A percentile compares a stretch with the other conserved stretches of the same genome.
phyloP scores from a whole-genome alignment of 2,888 invertebrate genomes.

The Sialis lutaria region DNA sequence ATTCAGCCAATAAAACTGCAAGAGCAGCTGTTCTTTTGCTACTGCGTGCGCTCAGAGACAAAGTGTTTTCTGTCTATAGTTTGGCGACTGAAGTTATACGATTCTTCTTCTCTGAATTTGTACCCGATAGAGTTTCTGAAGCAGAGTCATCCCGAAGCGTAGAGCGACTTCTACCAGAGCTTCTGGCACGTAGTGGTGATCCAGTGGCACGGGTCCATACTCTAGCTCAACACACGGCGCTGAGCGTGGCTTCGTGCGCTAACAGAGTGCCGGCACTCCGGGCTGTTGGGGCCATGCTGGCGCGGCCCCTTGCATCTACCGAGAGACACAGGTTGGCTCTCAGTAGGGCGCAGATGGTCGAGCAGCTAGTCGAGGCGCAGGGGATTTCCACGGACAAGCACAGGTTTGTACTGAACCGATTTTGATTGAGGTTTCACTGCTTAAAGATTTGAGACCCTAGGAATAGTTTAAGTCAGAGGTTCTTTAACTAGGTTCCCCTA shows the following conservation, averaged over 20 bases:
- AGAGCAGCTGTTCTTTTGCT: slow-evolving; percentile 63
- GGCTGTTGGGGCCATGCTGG: slow-evolving; percentile 66
- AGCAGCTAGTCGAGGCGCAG: slow-evolving; percentile 66
- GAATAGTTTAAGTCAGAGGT: background rate
- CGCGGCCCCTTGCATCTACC: slow-evolving; percentile 66
- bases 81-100: slow-evolving; percentile 67
- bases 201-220: slow-evolving; percentile 74
- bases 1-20: slow-evolving; percentile 61
- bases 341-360: slow-evolving; percentile 74
- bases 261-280: slow-evolving; percentile 58
- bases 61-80: slow-evolving; percentile 77
- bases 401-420: slow-evolving; percentile 31
- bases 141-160: slow-evolving; percentile 69
- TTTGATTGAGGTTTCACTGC: background rate
- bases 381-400: slow-evolving; percentile 78
- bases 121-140: slow-evolving; percentile 65
- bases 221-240: slow-evolving; percentile 71
- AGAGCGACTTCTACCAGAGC: slow-evolving; percentile 66
- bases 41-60: slow-evolving; percentile 67
- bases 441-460: too few relatives aligned
- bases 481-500: too few relatives aligned
- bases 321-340: slow-evolving; percentile 75
- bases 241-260: slow-evolving; percentile 69
- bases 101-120: slow-evolving; percentile 65
- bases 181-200: slow-evolving; percentile 73